Conservation (phyloP, 2,888 invertebrate genomes). For the Idaea aversata region DNA sequence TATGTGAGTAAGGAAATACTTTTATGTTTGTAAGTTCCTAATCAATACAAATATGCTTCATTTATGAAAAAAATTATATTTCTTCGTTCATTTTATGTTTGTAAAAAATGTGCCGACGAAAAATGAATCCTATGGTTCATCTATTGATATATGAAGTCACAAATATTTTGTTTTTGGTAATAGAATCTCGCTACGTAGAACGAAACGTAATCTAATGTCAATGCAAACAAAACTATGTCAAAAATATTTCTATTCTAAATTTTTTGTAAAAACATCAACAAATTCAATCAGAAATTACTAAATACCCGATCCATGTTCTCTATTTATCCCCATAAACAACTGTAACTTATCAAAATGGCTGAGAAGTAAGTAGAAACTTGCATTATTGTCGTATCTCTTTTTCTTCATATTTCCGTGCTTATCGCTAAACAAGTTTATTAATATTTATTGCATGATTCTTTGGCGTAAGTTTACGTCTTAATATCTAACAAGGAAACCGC, state of each 20-base stretch:
- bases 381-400: conserved; percentile 31
- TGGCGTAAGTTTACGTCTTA: neutral
- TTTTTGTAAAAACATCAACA: conserved; percentile 69
- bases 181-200: conserved; percentile 7
- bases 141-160: neutral
- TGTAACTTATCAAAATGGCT: conserved; percentile 60
- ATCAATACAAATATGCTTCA: neutral
- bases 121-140: too few relatives aligned
- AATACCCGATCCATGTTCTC: conserved; percentile 62
- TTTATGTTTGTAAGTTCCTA: too few relatives aligned
- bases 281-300: conserved; percentile 53
- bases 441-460: conserved; percentile 18
- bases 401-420: conserved; percentile 38
- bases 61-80: too few relatives aligned
- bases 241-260: conserved; percentile 73
- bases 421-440: conserved; percentile 47
- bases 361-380: conserved; percentile 63
- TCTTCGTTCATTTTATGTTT: too few relatives aligned
- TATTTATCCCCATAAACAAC: conserved; percentile 45
- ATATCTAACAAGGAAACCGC: neutral
- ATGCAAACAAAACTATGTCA: conserved; percentile 78
- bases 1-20: neutral
- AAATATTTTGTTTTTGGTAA: neutral
- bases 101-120: too few relatives aligned
- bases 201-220: conserved; percentile 59